Evolutionary conservation across 1,140 invertebrate genomes (phyloP).

Genomic region (Cherax quadricarinatus): DNA sequence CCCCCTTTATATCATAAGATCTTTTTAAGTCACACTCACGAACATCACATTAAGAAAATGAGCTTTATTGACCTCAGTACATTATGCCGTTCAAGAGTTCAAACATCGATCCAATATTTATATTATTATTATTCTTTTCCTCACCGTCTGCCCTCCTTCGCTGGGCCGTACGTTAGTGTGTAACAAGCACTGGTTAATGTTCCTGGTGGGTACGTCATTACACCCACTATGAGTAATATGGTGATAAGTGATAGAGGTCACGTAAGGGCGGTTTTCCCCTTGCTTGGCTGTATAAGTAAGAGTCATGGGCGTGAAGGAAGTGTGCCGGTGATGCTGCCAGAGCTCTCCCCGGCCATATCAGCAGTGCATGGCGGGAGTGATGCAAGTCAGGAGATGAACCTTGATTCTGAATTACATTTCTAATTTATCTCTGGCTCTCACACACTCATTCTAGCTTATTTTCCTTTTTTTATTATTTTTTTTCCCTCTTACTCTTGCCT

Average conservation of each 20-base stretch:
- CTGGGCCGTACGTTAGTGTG: neutral
- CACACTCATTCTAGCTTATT: too few relatives aligned
- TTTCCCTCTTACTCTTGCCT: too few relatives aligned
- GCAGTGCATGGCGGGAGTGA: neutral
- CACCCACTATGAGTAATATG: neutral
- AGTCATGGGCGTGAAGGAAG: neutral
- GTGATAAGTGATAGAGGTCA: neutral
- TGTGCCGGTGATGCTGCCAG: neutral
- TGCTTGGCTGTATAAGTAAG: neutral
- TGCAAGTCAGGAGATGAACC: neutral
- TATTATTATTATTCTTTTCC: neutral
- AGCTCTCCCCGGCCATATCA: too few relatives aligned
- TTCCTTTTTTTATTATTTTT: too few relatives aligned
- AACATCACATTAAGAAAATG: neutral
- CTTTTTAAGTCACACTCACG: neutral
- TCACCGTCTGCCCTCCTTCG: neutral
- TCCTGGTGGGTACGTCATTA: neutral
- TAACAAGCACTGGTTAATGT: neutral
- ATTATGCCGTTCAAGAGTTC: neutral
- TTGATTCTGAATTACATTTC: neutral
- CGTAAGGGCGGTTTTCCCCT: neutral
- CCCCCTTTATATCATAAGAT: neutral
- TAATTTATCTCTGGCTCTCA: neutral
- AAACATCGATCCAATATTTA: neutral
- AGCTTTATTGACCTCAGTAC: neutral